Evolutionary conservation across 2,888 invertebrate genomes (phyloP), one percentile per base, ranked within the genome.

Genomic region (Eilema sororculum): DNA sequence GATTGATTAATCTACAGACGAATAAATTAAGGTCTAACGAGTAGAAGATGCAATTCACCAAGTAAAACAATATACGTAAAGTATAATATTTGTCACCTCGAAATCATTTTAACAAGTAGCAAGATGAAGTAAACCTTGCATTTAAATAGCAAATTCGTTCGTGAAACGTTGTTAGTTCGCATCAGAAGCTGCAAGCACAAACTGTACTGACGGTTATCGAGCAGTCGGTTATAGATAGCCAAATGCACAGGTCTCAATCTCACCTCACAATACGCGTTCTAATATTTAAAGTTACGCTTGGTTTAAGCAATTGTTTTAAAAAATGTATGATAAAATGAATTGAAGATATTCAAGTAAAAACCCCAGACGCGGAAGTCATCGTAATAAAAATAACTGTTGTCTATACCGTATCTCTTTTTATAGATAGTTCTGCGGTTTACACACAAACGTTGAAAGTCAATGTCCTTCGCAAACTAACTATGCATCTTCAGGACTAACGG

Each of bases 301-400:
- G 25, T 24, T 25, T 46, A 28, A 52, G 25, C 46, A 46, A 46
- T 46, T 63, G 28, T 64, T 46, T 28, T 33, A 65, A n/a, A 22
- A 30, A 65, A 56, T 22, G 30, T 65, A 65, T 65, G 22, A 57
- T 28, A 65, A 57, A 57, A 57, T 65, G n/a, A 28, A 28, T 65
- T 22, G 65, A 65, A 63, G 24, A 63, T 56, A 65, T 56, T 56
- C 20, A 58, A 58, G 37, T 66, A 66, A 66, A 66, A 59, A 59
- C 58, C 10, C 10, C 20, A 59, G 58, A 65, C 57, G 33, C 65
- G 65, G 65, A 57, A 65, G 57, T 33, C 57, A 33, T 33, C 24
- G 57, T 10, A 65, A 65, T 65, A 65, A 65, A 65, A 30, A 57
- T 65, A 57, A 57, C 65, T 65, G 65, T 57, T 57, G 52, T 65